Evolutionary conservation across 2,797 vertebrate species (phyloP), one percentile per base, ranked within the genome.

Genomic region (Crenuchus spilurus): DNA sequence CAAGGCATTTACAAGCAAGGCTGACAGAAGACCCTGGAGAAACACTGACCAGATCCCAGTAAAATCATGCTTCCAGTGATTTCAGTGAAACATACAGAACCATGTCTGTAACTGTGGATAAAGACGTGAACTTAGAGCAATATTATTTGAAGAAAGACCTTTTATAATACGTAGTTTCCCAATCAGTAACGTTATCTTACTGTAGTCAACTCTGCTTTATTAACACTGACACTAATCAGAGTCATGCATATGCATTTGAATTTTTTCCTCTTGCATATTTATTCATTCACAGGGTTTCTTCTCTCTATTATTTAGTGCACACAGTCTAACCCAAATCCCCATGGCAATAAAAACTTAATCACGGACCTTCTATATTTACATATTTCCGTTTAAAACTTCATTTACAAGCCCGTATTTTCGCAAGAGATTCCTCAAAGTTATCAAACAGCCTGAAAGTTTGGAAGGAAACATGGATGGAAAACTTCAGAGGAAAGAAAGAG

Each of bases 251-350:
- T 35, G 35, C 52, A 31, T 30, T 26, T 2, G 51, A 52, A 74
- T 65, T 71, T 46, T n/a, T 39, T 46, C 68, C 51, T 57, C 65
- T 22, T 37, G 60, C 41, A 74, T 58, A 55, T 74, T 78, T 70
- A 70, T 63, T 57, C 49, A 65, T 78, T 65, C 48, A 70, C 26
- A 31, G 24, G n/a, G 26, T 39, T 70, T 60, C 26, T 16, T 63
- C 14, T 33, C 39, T 74, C 42, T 65, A 70, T 78, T 78, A 78
- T 70, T 78, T 65, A 74, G 48, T 26, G 37, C 14, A 41, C 30
- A 41, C 33, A 41, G 49, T 51, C 24, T 41, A 54, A 74, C 24
- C 28, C 26, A 8, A 20, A 48, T 35, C 65, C 69, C 65, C 22
- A 20, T 0, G 20, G 51, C 64, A 39, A 74, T 74, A 52, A 78